A percentile compares a stretch with the other conserved stretches of the same genome.
Evolutionary conservation across 2,888 invertebrate genomes (phyloP).

Genomic region (Dysmachus trigonus): DNA sequence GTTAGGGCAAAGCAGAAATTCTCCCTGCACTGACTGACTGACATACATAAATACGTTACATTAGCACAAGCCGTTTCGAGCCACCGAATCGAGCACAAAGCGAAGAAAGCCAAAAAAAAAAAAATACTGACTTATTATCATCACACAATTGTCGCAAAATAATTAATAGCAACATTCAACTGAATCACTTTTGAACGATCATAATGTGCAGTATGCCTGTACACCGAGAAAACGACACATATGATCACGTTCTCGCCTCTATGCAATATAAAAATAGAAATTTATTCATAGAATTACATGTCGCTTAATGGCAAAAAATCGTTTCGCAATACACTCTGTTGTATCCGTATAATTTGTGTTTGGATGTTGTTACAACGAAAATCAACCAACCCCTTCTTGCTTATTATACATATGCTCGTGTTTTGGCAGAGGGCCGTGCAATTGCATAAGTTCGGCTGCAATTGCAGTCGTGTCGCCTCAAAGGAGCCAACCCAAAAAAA

Average conservation of each 20-base stretch:
- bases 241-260: not conserved
- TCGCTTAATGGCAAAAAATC: conserved; percentile 23
- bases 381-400: not conserved
- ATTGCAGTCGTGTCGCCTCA: not conserved
- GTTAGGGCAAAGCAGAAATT: conserved; percentile 9
- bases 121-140: not conserved
- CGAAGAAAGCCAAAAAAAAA: not conserved
- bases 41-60: conserved; percentile 1
- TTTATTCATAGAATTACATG: conserved; percentile 42
- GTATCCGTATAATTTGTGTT: not conserved
- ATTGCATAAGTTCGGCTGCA: conserved; percentile 40
- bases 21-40: conserved; percentile 25
- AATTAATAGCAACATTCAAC: not conserved
- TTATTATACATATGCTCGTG: not conserved
- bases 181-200: not conserved
- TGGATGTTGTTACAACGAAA: not conserved
- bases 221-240: conserved; percentile 1
- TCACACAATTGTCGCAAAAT: not conserved
- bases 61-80: not conserved
- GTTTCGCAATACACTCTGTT: conserved; percentile 45
- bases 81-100: not conserved
- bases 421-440: conserved; percentile 41
- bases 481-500: not conserved
- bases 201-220: conserved; percentile 1
- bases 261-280: conserved; percentile 39